Conservation (phyloP, 2,888 invertebrate genomes). For the Amphipoea oculea region DNA sequence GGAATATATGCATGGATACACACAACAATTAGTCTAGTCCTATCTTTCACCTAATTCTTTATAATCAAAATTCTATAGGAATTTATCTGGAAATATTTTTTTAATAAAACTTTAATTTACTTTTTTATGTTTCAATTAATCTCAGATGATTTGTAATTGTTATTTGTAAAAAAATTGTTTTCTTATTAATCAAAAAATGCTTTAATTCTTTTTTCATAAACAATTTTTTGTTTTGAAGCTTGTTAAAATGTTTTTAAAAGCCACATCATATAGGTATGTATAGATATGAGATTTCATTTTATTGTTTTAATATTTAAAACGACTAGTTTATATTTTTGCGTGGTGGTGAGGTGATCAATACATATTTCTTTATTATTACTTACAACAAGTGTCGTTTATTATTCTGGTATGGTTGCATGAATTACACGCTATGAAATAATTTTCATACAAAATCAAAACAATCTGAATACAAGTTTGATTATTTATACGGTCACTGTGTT, state of each 20-base stretch:
- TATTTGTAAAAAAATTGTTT: not conserved
- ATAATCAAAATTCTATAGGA: not conserved
- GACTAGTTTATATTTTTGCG: not conserved
- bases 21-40: not conserved
- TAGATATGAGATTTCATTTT: not conserved
- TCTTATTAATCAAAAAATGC: no score
- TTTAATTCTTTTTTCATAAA: not conserved
- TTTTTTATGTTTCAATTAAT: not conserved
- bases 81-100: not conserved
- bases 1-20: not conserved
- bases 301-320: not conserved
- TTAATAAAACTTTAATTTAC: not conserved
- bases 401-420: not conserved
- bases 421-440: constrained; percentile 25
- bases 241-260: not conserved
- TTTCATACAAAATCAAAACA: constrained; percentile 49
- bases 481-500: constrained; percentile 27
- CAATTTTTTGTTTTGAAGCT: not conserved
- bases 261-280: not conserved
- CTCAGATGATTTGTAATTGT: no score
- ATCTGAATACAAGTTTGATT: constrained; percentile 24
- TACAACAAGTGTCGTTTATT: not conserved
- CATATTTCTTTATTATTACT: not conserved
- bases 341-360: not conserved
- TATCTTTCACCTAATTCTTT: not conserved